Conservation (phyloP, 2,888 invertebrate genomes). For the Hanleya hanleyi region DNA sequence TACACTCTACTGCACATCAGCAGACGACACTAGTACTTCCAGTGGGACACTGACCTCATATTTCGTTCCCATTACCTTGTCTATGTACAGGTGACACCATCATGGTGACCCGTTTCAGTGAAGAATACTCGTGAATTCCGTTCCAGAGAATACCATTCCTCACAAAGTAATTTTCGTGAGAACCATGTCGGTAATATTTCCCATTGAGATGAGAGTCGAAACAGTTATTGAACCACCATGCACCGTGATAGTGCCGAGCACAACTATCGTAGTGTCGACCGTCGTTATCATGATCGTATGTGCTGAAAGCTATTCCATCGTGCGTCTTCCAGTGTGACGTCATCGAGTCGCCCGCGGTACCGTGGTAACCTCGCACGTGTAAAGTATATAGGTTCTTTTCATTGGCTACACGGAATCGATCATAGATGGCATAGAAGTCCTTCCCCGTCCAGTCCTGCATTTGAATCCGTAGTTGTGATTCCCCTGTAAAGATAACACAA, state of each 20-base stretch:
- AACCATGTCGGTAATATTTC: constrained; percentile 65
- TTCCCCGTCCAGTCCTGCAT: constrained; percentile 90
- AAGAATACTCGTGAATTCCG: constrained; percentile 67
- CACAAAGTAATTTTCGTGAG: constrained; percentile 68
- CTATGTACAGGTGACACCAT: constrained; percentile 59
- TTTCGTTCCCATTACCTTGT: too few relatives aligned
- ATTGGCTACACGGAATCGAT: constrained; percentile 81
- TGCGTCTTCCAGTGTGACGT: constrained; percentile 81
- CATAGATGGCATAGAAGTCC: constrained; percentile 86
- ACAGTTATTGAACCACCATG: constrained; percentile 72
- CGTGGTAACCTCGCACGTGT: constrained; percentile 83
- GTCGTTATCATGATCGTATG: constrained; percentile 91
- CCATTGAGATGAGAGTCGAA: constrained; percentile 72
- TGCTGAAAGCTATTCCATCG: constrained; percentile 93
- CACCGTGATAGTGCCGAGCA: constrained; percentile 67
- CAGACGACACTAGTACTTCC: too few relatives aligned
- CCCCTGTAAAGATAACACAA: constrained; percentile 74
- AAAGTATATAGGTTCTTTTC: constrained; percentile 84
- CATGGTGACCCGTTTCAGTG: constrained; percentile 66
- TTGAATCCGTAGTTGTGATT: constrained; percentile 87
- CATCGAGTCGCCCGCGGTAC: constrained; percentile 92
- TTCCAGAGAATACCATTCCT: constrained; percentile 72
- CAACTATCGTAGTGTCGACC: constrained; percentile 74
- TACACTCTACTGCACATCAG: too few relatives aligned
- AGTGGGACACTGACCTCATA: too few relatives aligned